Conservation (phyloP, 2,113 vertebrate genomes). For the Vanacampus margaritifer region DNA sequence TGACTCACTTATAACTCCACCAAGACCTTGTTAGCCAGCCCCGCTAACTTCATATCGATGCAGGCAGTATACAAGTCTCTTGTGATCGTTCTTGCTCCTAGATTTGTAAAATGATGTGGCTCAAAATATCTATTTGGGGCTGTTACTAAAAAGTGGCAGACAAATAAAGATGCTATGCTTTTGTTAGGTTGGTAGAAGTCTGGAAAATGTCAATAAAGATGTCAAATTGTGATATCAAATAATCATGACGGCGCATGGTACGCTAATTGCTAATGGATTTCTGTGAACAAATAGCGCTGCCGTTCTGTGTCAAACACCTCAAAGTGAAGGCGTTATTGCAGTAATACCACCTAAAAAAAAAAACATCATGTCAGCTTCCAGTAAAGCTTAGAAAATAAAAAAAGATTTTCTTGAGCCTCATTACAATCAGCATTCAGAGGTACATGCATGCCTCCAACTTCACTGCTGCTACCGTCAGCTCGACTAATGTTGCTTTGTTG, state of each 20-base stretch:
- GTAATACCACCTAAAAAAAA: too few relatives aligned
- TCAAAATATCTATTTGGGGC: background rate
- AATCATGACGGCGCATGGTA: too few relatives aligned
- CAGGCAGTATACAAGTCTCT: background rate
- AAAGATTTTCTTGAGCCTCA: background rate
- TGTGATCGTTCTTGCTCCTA: background rate
- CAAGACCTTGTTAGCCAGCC: constrained; percentile 22
- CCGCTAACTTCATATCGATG: background rate
- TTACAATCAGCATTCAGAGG: background rate
- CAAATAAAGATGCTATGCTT: background rate
- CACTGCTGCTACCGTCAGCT: constrained; percentile 15
- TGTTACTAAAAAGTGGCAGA: background rate
- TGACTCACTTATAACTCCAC: constrained; percentile 17
- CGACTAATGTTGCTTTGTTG: constrained; percentile 17
- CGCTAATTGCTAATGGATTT: too few relatives aligned
- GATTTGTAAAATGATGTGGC: background rate
- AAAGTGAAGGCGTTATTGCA: too few relatives aligned
- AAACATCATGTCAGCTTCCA: background rate
- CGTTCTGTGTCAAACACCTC: too few relatives aligned
- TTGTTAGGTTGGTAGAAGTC: background rate
- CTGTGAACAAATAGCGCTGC: too few relatives aligned
- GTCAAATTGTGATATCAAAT: too few relatives aligned
- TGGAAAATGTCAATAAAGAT: background rate
- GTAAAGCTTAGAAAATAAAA: background rate
- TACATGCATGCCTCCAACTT: constrained; percentile 15